A percentile compares a stretch with the other conserved stretches of the same genome.
Evolutionary conservation across 2,113 vertebrate genomes (phyloP).

Genomic region (Cromileptes altivelis): DNA sequence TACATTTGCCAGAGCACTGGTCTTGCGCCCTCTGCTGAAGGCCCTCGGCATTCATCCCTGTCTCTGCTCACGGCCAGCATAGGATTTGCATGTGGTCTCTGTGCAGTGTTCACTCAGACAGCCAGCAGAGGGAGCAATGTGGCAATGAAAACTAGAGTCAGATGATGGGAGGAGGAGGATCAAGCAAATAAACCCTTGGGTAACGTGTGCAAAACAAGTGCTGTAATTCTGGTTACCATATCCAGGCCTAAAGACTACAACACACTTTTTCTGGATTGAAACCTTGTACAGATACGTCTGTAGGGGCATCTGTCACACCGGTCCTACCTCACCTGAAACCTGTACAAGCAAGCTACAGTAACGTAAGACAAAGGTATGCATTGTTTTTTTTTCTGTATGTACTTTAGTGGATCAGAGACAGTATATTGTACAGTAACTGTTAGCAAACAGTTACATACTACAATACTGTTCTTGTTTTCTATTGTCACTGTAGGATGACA

Average conservation of each 20-base stretch:
- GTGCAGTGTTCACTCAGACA: not conserved
- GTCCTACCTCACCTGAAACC: slow-evolving; percentile 49
- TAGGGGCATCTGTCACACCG: slow-evolving; percentile 32
- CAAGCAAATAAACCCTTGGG: slow-evolving; percentile 64
- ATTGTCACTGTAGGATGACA: not conserved
- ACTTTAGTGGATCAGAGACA: slow-evolving; percentile 20
- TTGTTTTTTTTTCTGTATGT: slow-evolving; percentile 41
- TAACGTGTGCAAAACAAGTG: slow-evolving; percentile 81
- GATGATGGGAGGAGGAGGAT: slow-evolving; percentile 59
- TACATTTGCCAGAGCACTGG: slow-evolving; percentile 38
- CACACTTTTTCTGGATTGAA: slow-evolving; percentile 54
- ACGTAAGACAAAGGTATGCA: slow-evolving; percentile 68
- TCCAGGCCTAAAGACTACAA: slow-evolving; percentile 62
- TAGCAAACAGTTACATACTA: slow-evolving; percentile 11
- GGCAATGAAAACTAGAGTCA: slow-evolving; percentile 56
- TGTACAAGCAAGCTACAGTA: slow-evolving; percentile 57
- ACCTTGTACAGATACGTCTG: slow-evolving; percentile 18
- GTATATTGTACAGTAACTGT: slow-evolving; percentile 31
- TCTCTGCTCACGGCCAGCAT: not conserved
- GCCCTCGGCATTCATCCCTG: not conserved
- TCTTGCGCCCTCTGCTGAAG: slow-evolving; percentile 64
- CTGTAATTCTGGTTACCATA: slow-evolving; percentile 67
- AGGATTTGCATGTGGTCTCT: not conserved
- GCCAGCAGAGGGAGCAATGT: slow-evolving; percentile 77
- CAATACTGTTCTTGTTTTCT: not conserved